phyloP scores from a whole-genome alignment of 2,113 vertebrate species.

The Anhinga anhinga region DNA sequence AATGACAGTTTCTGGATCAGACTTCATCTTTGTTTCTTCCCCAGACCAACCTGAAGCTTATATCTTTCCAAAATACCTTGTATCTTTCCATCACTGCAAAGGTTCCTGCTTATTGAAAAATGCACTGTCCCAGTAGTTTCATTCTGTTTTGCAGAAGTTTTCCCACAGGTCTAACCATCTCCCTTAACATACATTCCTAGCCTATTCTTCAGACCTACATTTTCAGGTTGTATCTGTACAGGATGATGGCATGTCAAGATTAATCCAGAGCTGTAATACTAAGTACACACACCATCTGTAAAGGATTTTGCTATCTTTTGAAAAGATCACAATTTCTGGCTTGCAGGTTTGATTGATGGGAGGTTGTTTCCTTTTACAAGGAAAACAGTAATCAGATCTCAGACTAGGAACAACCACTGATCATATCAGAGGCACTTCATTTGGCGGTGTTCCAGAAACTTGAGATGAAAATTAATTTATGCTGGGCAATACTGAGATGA shows the following conservation, averaged over 20 bases:
- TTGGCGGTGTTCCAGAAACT: background rate
- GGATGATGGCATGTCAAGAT: background rate
- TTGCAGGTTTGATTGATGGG: background rate
- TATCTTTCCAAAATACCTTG: background rate
- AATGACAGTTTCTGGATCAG: background rate
- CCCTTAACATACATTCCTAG: background rate
- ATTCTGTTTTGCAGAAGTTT: background rate
- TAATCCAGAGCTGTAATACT: background rate
- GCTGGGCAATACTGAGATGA: background rate
- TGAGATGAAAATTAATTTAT: background rate
- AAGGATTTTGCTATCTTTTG: conserved; percentile 6
- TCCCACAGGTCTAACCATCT: background rate
- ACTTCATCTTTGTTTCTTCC: background rate
- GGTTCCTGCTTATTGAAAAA: background rate
- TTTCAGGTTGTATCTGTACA: background rate
- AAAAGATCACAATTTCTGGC: background rate
- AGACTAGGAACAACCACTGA: background rate
- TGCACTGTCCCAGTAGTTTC: background rate
- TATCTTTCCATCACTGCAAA: background rate
- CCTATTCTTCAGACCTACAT: background rate
- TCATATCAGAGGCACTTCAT: background rate
- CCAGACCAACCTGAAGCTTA: background rate
- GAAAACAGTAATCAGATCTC: background rate
- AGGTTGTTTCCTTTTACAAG: background rate
- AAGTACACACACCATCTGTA: background rate